Conservation (phyloP, 2,888 invertebrate genomes). For the Torymus aiolomorphi region DNA sequence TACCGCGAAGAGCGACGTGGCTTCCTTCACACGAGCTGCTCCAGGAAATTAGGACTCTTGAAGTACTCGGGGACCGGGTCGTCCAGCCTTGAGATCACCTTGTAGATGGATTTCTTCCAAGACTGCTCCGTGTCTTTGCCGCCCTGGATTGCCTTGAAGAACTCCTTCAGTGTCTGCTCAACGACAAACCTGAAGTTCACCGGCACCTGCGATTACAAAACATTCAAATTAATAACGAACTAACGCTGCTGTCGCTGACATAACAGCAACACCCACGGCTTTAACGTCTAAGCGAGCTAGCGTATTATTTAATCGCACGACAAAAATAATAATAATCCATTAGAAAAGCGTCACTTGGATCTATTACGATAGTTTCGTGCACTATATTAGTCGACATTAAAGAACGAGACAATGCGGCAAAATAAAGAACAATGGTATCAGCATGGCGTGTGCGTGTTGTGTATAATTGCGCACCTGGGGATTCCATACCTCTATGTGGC, state of each 20-base stretch:
- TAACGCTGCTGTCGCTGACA: too few relatives aligned
- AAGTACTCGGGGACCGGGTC: slow-evolving; percentile 99
- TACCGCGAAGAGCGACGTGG: slow-evolving; percentile 65
- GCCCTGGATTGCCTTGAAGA: slow-evolving; percentile 98
- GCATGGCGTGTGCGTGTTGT: slow-evolving; percentile 68
- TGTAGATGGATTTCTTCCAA: slow-evolving; percentile 99
- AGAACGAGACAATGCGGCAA: slow-evolving; percentile 3
- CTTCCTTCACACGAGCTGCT: slow-evolving; percentile 90
- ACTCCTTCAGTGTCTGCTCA: slow-evolving; percentile 98
- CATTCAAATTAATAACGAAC: too few relatives aligned
- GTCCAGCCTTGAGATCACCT: slow-evolving; percentile 99
- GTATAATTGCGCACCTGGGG: slow-evolving; percentile 80
- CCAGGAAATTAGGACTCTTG: slow-evolving; percentile 99
- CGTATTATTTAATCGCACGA: too few relatives aligned
- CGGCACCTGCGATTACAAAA: slow-evolving; percentile 86
- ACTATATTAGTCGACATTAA: background rate
- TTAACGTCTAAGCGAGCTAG: too few relatives aligned
- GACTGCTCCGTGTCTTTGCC: slow-evolving; percentile 99
- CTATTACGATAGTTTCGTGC: too few relatives aligned
- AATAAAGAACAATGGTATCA: slow-evolving; percentile 54
- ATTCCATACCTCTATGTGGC: slow-evolving; percentile 92
- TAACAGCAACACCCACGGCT: too few relatives aligned
- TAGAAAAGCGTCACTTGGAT: too few relatives aligned
- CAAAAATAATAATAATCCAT: too few relatives aligned
- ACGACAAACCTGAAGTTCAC: slow-evolving; percentile 97